Conservation (phyloP, 2,113 vertebrate species). For the Lethenteron camtschaticum region DNA sequence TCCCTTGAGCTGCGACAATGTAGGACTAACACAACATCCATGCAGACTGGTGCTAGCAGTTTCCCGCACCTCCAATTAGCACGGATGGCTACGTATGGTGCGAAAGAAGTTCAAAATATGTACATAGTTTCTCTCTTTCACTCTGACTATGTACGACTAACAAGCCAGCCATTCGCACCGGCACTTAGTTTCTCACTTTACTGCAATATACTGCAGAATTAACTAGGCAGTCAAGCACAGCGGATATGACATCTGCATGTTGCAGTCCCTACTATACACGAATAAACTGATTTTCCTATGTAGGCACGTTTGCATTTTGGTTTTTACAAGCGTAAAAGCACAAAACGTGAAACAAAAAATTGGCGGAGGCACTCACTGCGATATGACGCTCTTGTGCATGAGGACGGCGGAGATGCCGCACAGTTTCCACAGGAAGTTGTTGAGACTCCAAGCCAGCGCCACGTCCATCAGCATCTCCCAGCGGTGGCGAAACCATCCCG, state of each 20-base stretch:
- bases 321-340: neutral
- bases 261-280: neutral
- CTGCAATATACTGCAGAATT: neutral
- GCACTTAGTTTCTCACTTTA: neutral
- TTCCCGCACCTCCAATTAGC: no score
- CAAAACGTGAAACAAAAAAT: neutral
- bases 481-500: slow-evolving; percentile 35
- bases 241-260: neutral
- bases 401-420: slow-evolving; percentile 74
- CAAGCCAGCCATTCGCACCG: no score
- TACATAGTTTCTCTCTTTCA: no score
- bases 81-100: no score
- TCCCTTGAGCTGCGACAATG: no score
- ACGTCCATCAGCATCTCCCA: slow-evolving; percentile 38
- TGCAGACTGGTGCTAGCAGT: no score
- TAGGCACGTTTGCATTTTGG: neutral
- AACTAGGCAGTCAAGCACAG: neutral
- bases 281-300: neutral
- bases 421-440: slow-evolving; percentile 58
- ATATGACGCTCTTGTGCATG: slow-evolving; percentile 65
- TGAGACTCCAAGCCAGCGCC: slow-evolving; percentile 54
- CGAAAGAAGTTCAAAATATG: no score
- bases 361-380: slow-evolving; percentile 37
- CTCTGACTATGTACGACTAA: no score
- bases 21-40: no score